These are phyloP conservation scores for Drosophila acutilabella DNA, from an alignment of 2,888 invertebrate species.

Conservation along the genomic window DNA sequence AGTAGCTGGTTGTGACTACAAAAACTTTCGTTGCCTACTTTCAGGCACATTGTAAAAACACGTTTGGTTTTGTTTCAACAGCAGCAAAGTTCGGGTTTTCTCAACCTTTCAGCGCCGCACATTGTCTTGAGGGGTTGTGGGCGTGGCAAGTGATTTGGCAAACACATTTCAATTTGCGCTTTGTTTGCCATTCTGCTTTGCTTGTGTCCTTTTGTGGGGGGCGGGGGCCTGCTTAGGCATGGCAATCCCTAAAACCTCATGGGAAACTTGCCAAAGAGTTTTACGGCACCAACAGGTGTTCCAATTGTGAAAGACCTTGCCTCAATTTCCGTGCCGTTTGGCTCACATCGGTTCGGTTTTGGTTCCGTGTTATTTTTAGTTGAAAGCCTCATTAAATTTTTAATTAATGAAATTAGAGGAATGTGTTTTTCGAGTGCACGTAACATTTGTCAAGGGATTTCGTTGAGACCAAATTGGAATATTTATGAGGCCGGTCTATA, in stretches of 20 bases:
- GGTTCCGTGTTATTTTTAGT: slow-evolving; percentile 59
- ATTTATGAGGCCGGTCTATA: slow-evolving; percentile 18
- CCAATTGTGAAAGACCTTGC: slow-evolving; percentile 53
- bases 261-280: slow-evolving; percentile 76
- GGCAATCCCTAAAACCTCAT: slow-evolving; percentile 62
- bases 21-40: slow-evolving; percentile 65
- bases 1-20: slow-evolving; percentile 13
- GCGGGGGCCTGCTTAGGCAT: slow-evolving; percentile 19
- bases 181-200: slow-evolving; percentile 61
- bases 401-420: slow-evolving; percentile 74
- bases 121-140: slow-evolving; percentile 39
- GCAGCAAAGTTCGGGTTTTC: slow-evolving; percentile 10
- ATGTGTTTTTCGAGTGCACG: slow-evolving; percentile 35
- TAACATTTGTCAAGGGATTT: slow-evolving; percentile 46
- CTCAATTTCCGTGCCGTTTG: slow-evolving; percentile 13
- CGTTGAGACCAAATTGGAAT: slow-evolving; percentile 17
- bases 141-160: slow-evolving; percentile 63
- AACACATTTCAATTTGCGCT: slow-evolving; percentile 73
- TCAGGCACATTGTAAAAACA: slow-evolving; percentile 57
- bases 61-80: slow-evolving; percentile 12
- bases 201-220: slow-evolving; percentile 36
- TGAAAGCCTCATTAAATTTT: slow-evolving; percentile 77
- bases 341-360: background rate
- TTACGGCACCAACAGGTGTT: slow-evolving; percentile 74
- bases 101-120: slow-evolving; percentile 15